These are phyloP conservation scores for Zygothrica quintamaculata DNA, from an alignment of 2,888 invertebrate species.

Conservation along the genomic window DNA sequence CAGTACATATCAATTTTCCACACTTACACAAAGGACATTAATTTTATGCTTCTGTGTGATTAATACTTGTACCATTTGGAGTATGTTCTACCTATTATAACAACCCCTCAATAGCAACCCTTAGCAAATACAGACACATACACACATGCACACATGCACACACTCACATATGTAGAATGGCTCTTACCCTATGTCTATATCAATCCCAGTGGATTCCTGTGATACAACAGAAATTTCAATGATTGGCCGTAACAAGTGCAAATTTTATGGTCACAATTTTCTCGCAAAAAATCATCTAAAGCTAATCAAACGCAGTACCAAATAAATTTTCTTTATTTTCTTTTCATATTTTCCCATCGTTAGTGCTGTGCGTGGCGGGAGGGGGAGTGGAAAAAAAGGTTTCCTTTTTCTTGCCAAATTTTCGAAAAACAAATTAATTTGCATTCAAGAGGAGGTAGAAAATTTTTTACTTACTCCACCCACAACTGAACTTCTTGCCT, in stretches of 20 bases:
- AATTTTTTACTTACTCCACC: too few species aligned
- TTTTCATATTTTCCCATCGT: slow-evolving; percentile 63
- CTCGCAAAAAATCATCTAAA: slow-evolving; percentile 33
- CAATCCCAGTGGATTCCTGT: slow-evolving; percentile 56
- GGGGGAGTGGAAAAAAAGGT: slow-evolving; percentile 52
- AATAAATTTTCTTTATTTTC: slow-evolving; percentile 18
- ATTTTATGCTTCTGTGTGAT: slow-evolving; percentile 74
- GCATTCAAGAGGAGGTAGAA: slow-evolving; percentile 60
- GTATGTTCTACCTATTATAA: slow-evolving; percentile 5
- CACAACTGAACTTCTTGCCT: not conserved
- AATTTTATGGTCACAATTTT: slow-evolving; percentile 50
- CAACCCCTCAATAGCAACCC: slow-evolving; percentile 27
- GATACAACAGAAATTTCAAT: slow-evolving; percentile 54
- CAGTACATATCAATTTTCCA: slow-evolving; percentile 71
- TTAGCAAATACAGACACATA: not conserved
- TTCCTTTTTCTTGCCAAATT: slow-evolving; percentile 60
- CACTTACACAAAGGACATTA: slow-evolving; percentile 68
- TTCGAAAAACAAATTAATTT: slow-evolving; percentile 75
- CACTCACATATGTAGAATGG: slow-evolving; percentile 21
- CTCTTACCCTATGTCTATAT: slow-evolving; percentile 8
- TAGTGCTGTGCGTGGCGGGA: too few species aligned
- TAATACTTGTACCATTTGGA: too few species aligned
- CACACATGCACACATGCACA: slow-evolving; percentile 5
- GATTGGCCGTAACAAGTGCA: slow-evolving; percentile 72
- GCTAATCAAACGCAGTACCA: slow-evolving; percentile 47